Conservation (phyloP, 2,888 invertebrate species). For the Drosophila mettleri region DNA sequence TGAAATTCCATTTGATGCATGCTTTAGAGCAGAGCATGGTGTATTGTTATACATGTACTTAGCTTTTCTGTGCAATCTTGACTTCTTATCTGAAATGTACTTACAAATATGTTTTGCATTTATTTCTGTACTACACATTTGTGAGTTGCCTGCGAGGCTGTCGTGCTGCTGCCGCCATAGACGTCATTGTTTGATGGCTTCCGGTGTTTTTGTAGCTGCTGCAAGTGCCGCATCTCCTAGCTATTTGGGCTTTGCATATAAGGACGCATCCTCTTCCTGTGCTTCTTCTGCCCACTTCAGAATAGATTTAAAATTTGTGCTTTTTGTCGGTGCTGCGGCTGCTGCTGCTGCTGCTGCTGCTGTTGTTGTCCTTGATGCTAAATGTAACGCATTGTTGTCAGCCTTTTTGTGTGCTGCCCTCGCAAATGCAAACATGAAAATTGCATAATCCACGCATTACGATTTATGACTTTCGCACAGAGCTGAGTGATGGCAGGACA, state of each 20-base stretch:
- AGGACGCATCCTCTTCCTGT: slow-evolving; percentile 58
- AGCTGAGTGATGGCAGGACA: slow-evolving; percentile 75
- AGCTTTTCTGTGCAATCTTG: slow-evolving; percentile 17
- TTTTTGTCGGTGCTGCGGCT: slow-evolving; percentile 34
- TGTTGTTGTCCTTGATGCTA: slow-evolving; percentile 37
- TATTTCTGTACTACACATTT: slow-evolving; percentile 11
- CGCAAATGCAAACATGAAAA: slow-evolving; percentile 78
- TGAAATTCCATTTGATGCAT: slow-evolving; percentile 6
- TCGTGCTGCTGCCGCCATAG: slow-evolving; percentile 30
- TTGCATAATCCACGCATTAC: slow-evolving; percentile 81
- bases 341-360: slow-evolving; percentile 30
- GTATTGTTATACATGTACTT: slow-evolving; percentile 2
- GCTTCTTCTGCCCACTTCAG: slow-evolving; percentile 25
- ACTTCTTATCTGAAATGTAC: slow-evolving; percentile 14
- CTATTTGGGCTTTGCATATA: slow-evolving; percentile 64
- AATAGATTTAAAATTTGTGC: slow-evolving; percentile 60
- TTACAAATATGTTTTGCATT: slow-evolving; percentile 12
- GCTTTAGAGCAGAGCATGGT: neutral
- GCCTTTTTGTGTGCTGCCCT: slow-evolving; percentile 50
- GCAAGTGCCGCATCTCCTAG: slow-evolving; percentile 60
- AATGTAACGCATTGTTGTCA: slow-evolving; percentile 76
- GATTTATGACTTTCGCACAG: slow-evolving; percentile 80
- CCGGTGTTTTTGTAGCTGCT: slow-evolving; percentile 53
- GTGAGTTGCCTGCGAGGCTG: slow-evolving; percentile 30
- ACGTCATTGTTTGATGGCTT: slow-evolving; percentile 76